Evolutionary conservation across 2,888 invertebrate genomes (phyloP), one percentile per base, ranked within the genome.

Genomic region (Leistus spinibarbis): DNA sequence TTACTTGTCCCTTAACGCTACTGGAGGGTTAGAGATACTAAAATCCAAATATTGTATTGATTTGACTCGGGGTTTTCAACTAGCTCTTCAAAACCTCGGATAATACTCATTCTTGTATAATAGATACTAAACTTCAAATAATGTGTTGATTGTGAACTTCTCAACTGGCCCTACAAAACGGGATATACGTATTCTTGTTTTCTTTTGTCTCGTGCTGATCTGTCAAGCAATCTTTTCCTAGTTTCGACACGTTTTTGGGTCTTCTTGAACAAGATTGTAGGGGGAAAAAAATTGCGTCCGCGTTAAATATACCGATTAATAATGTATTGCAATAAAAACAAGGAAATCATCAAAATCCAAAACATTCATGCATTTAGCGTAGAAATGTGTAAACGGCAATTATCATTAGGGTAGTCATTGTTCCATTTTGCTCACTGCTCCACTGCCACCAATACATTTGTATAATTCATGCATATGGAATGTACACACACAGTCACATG

Each of bases 301-400:
- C 7, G 3, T 4, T 4, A 10, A 40, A 40, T 40, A 40, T 10
- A 40, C 40, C 40, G 40, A 40, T 40, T 40, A 40, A 40, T 40
- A 40, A 40, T 40, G 5, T 10, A 40, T 10, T 40, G n/a, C n/a
- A 40, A 40, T 40, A 40, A 40, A 40, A 40, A 40, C 40, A 40
- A 40, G 3, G 40, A 40, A 40, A 40, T 40, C 10, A 40, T 40
- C 10, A 40, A 40, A 40, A 40, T 7, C 40, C n/a, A 40, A 16
- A 54, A 54, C 54, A 54, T 57, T 40, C 16, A 62, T 56, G 20
- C 54, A 64, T 65, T n/a, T n/a, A n/a, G 62, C 40, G 54, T 65
- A 64, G 65, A 72, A 72, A 72, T 72, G 72, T 72, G 72, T 72
- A 65, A 72, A 72, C 72, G 72, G 54, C 72, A 72, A 72, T 72